These are phyloP conservation scores for Tanytarsus gracilentus DNA, from an alignment of 2,888 invertebrate species.

Conservation along the genomic window DNA sequence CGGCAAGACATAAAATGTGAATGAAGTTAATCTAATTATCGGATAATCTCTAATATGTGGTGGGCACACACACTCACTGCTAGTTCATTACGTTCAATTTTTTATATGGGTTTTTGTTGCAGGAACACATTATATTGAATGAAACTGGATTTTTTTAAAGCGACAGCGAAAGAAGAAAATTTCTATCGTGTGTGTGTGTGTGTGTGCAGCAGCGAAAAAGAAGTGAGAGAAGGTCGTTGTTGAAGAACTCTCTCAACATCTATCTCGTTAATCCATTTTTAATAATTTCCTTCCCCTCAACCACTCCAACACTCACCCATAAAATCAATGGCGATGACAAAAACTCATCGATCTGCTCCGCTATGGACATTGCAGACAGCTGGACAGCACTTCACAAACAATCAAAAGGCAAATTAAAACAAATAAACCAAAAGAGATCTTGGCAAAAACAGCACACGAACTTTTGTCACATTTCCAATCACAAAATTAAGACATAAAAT, in stretches of 20 bases:
- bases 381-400: neutral
- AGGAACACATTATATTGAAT: too few species aligned
- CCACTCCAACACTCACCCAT: constrained; percentile 14
- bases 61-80: too few species aligned
- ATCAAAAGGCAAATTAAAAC: constrained; percentile 22
- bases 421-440: constrained; percentile 9
- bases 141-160: too few species aligned
- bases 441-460: neutral
- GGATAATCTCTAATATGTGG: constrained; percentile 27
- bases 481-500: constrained; percentile 8
- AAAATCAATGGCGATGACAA: constrained; percentile 19
- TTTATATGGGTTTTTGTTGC: too few species aligned
- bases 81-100: too few species aligned
- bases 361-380: constrained; percentile 13
- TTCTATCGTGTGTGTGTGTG: too few species aligned
- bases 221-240: too few species aligned
- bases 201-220: too few species aligned
- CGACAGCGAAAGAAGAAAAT: too few species aligned
- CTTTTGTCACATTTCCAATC: neutral
- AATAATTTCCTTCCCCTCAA: too few species aligned
- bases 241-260: too few species aligned
- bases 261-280: constrained; percentile 5
- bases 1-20: neutral
- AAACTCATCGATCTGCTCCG: constrained; percentile 22
- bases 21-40: constrained; percentile 24